Evolutionary conservation across 1,140 invertebrate genomes (phyloP).

Genomic region (Sycobia sp.): DNA sequence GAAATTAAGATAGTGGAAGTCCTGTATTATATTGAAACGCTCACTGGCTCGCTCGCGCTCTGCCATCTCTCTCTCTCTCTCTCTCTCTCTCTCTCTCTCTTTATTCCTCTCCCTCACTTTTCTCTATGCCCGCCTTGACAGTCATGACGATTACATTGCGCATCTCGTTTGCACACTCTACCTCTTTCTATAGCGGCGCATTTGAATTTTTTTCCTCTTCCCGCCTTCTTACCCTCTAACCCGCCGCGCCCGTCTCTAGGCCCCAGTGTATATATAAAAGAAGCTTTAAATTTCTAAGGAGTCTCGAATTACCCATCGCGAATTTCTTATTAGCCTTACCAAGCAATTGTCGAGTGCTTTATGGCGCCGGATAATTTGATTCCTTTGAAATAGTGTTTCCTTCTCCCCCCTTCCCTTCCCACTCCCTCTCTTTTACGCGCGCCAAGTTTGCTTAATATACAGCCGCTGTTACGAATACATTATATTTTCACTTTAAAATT

Average conservation of each 20-base stretch:
- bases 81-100: too few species aligned
- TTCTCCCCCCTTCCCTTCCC: neutral
- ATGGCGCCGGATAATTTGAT: constrained; percentile 6
- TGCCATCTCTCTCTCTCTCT: too few species aligned
- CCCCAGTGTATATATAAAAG: constrained; percentile 10
- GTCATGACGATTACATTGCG: constrained; percentile 23
- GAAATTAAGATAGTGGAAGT: constrained; percentile 49
- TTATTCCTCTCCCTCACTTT: too few species aligned
- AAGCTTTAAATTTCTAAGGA: constrained; percentile 27
- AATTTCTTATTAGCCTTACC: constrained; percentile 21
- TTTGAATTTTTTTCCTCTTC: constrained; percentile 18
- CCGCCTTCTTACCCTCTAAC: neutral
- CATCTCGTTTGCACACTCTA: constrained; percentile 21
- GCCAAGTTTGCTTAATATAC: neutral
- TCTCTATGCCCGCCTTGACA: neutral
- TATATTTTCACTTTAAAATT: neutral
- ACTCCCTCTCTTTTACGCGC: neutral
- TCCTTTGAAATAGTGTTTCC: neutral
- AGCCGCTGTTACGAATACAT: neutral
- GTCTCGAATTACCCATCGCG: constrained; percentile 17
- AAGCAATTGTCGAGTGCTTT: neutral
- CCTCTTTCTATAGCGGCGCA: neutral
- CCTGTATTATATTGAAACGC: constrained; percentile 24
- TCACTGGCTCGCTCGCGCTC: neutral
- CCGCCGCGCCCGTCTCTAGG: neutral